Evolutionary conservation across 37 sponge, comb jelly and placozoan genomes (phyloP), one percentile per base, ranked within the genome.

Genomic region (Haliclona indistincta): DNA sequence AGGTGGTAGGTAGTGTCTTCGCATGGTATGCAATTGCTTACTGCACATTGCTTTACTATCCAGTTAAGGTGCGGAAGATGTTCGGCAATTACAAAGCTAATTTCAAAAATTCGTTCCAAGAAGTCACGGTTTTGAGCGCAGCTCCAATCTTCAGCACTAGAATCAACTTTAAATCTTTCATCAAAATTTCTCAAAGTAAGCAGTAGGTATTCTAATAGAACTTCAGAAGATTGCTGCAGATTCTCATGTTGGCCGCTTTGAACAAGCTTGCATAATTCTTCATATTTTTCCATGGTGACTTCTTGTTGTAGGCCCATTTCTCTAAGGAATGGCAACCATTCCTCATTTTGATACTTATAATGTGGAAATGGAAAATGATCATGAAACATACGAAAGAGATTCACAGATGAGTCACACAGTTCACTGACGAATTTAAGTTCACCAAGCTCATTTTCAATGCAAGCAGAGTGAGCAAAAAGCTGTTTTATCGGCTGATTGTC

Each of bases 191-290:
- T n/a, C n/a, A n/a, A n/a, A n/a, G n/a, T n/a, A n/a, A n/a, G n/a
- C 43, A 86, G 71, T 0, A 86, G 47, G 73, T 74, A 60, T 5
- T 78, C n/a, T 0, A 86, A n/a, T 29, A 86, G 60, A 17, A 58
- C 54, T 32, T 28, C 11, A 4, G 86, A 79, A 15, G 72, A 64
- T 74, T 67, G 20, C 7, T n/a, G 22, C 7, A 58, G 7, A 58
- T 58, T 26, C 11, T 8, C 23, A 58, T 58, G 60, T n/a, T 58
- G 11, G 28, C 60, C 60, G 7, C 28, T n/a, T 25, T 11, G 6
- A 25, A 20, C 60, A 7, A 7, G 28, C 28, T 58, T 20, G 25
- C 23, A 58, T 11, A 58, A 58, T 11, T n/a, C n/a, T 25, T 25
- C 26, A 58, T n/a, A 58, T 7, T 8, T n/a, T 25, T 58, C 60